Evolutionary conservation across 2,113 vertebrate species (phyloP).

Genomic region (Bettongia penicillata): DNA sequence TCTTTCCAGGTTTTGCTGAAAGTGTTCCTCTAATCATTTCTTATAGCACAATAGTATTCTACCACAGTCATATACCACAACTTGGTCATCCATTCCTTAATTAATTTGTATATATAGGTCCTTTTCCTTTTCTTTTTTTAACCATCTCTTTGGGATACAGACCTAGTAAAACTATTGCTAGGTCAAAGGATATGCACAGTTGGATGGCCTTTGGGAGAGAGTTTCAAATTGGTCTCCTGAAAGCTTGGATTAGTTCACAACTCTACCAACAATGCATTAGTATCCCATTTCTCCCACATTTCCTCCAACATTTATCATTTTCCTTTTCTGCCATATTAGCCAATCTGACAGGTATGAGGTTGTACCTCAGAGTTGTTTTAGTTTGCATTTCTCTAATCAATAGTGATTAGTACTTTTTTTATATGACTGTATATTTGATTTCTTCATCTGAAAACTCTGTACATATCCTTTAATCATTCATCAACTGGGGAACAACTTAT

Average conservation of each 20-base stretch:
- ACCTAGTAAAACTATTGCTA: neutral
- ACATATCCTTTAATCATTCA: neutral
- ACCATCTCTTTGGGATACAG: too few relatives aligned
- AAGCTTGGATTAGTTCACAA: too few relatives aligned
- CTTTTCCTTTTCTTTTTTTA: too few relatives aligned
- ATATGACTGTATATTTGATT: neutral
- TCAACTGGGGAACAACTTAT: neutral
- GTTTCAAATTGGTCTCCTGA: neutral
- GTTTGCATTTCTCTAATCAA: neutral
- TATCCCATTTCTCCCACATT: neutral
- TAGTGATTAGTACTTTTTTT: neutral
- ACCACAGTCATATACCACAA: too few relatives aligned
- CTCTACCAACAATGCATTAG: neutral
- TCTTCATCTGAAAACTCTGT: neutral
- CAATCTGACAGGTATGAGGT: neutral
- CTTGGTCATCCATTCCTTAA: too few relatives aligned
- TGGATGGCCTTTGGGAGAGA: neutral
- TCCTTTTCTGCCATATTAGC: neutral
- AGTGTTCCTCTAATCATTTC: too few relatives aligned
- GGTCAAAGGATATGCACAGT: neutral
- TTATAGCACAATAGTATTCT: too few relatives aligned
- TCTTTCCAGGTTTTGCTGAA: too few relatives aligned
- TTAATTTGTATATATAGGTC: too few relatives aligned
- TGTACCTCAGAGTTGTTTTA: neutral
- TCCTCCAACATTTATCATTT: neutral